Evolutionary conservation across 2,888 invertebrate genomes (phyloP).

Genomic region (Cantharis nigra): DNA sequence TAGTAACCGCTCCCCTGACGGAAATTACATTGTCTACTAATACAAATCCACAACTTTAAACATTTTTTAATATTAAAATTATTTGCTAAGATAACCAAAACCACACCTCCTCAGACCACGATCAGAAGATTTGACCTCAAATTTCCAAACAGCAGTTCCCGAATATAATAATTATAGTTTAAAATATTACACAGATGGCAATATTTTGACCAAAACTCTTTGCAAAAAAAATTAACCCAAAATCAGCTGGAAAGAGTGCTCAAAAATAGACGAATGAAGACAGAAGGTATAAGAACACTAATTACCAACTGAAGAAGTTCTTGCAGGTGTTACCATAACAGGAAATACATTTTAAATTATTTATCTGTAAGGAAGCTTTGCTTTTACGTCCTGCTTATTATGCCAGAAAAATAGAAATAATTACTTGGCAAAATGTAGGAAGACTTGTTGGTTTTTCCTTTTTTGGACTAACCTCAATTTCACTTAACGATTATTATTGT

Average conservation of each 20-base stretch:
- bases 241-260: neutral
- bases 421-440: neutral
- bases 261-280: neutral
- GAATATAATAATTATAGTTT: too few relatives aligned
- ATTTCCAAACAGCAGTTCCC: too few relatives aligned
- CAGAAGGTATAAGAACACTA: neutral
- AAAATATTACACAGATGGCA: neutral
- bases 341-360: neutral
- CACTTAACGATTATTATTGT: too few relatives aligned
- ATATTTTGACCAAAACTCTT: neutral
- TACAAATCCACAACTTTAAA: neutral
- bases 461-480: neutral
- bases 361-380: neutral
- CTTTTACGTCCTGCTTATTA: neutral
- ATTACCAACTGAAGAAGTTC: neutral
- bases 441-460: neutral
- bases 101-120: neutral
- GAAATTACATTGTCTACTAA: neutral
- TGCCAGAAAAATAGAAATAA: neutral
- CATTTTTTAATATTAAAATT: neutral
- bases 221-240: neutral
- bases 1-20: neutral
- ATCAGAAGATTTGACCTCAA: neutral
- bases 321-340: neutral
- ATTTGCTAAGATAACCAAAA: neutral